Base-by-base conservation (phyloP, 1,140 invertebrate genomes). In the Lepidurus apus region DNA sequence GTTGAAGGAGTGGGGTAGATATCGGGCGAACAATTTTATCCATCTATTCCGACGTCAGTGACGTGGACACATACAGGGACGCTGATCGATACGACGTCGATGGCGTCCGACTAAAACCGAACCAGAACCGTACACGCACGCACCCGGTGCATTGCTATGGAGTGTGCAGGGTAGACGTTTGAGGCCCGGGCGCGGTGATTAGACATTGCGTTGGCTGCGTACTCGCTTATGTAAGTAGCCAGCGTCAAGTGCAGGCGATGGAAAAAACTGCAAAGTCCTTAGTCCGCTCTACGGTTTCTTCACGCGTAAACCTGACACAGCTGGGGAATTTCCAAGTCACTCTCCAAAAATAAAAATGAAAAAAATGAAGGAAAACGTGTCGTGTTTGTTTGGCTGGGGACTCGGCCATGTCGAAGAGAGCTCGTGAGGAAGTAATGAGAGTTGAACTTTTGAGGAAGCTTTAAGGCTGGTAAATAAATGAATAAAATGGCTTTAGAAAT, bases 81-180 rank as follows among this genome's bases (percentile, higher is more conserved):
- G 53, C 53, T 65, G 53, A 65, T 65, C 53, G 53, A 65, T 65
- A 65, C 53, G 21, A 65, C 53, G 53, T 65, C 53, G 53, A 65
- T 65, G 53, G 9, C 53, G 53, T 65, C 53, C 53, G 17, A 65
- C 53, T 65, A 65, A 47, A 65, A 65, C 53, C 53, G 53, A 65
- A 65, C 53, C 53, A 65, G 53, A 65, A 65, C 53, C 53, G 53
- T 65, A 65, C 53, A 65, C 53, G 53, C 53, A 65, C 53, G 53
- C 53, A 65, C 53, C 21, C 21, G 53, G 53, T 65, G 53, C 53
- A 65, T 65, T 13, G 53, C 17, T 17, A 65, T 21, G 53, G 53
- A 0, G 13, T 65, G 21, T 65, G 53, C 21, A 13, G 53, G 53
- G 21, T 65, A 65, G 21, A 17, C 53, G 34, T 34, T 65, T 65